phyloP scores from a whole-genome alignment of 2,888 invertebrate species.

The Sinhomidia bicolor region DNA sequence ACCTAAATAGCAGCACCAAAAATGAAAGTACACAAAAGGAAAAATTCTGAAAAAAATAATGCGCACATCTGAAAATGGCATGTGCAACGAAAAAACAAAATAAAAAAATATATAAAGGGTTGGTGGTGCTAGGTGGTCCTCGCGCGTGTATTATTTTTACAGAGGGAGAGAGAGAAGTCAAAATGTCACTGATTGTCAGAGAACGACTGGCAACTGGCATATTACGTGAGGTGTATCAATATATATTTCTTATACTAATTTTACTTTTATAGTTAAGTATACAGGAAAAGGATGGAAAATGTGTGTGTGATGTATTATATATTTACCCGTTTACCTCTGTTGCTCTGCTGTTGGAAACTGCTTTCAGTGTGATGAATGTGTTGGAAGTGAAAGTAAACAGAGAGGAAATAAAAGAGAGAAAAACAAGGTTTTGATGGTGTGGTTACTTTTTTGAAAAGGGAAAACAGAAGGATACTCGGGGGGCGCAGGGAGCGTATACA shows the following conservation, averaged over 20 bases:
- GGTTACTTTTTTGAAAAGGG: conserved; percentile 3
- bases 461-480: conserved; percentile 17
- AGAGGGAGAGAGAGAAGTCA: conserved; percentile 47
- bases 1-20: no score
- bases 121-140: background rate
- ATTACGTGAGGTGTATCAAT: background rate
- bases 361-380: background rate
- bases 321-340: no score
- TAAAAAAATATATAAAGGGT: no score
- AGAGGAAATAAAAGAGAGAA: background rate
- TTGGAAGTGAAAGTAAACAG: background rate
- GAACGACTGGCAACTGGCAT: conserved; percentile 46
- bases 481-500: no score
- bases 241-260: background rate
- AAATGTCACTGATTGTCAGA: conserved; percentile 61
- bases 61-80: conserved; percentile 45
- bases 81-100: conserved; percentile 9
- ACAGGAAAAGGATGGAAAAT: background rate
- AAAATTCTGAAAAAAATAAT: background rate
- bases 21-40: conserved; percentile 3
- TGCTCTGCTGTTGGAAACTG: background rate
- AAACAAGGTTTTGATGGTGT: conserved; percentile 15
- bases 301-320: background rate
- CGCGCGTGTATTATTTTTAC: background rate
- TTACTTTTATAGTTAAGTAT: background rate